Evolutionary conservation across 2,797 vertebrate genomes (phyloP), one percentile per base, ranked within the genome.

Genomic region (Scolopax rusticola): DNA sequence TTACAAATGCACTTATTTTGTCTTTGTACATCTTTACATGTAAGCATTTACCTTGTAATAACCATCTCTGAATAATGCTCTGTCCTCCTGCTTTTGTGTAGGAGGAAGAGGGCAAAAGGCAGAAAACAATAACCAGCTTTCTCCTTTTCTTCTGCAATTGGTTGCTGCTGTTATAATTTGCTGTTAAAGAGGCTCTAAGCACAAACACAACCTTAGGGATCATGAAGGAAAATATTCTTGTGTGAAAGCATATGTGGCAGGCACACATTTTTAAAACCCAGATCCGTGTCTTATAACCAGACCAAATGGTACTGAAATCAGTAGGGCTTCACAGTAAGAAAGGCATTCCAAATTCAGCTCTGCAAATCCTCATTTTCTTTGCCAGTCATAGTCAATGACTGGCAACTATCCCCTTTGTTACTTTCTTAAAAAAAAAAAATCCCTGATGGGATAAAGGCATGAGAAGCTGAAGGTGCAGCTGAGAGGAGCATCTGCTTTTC

Each of bases 1-100:
- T 95, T 94, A 85, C 76, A 91, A 95, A 95, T 84, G 89, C 79
- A 93, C 30, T 95, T 93, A 90, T 93, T 97, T 95, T 96, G 91
- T 96, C 95, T 85, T 69, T 47, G n/a, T 89, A 50, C 94, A 88
- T 97, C 89, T 96, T 93, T 93, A 65, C 73, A 86, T 89, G 93
- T 87, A 91, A 97, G 76, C 59, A 83, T 95, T 95, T 95, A 85
- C 65, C 79, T 87, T 85, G 56, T 56, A 93, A 94, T 90, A 95
- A 91, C 61, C 59, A 78, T 43, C 82, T 95, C 79, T 91, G 94
- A 95, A 89, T 60, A 93, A 84, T 51, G 57, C 57, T 75, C 20
- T 8, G 8, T 86, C 25, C 50, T 94, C 32, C 61, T 77, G 68
- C 61, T 89, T 94, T 89, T 70, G 47, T 89, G 36, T 81, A 41